Base-by-base conservation (phyloP, 2,888 invertebrate species). In the Caenorhabditis afra region DNA sequence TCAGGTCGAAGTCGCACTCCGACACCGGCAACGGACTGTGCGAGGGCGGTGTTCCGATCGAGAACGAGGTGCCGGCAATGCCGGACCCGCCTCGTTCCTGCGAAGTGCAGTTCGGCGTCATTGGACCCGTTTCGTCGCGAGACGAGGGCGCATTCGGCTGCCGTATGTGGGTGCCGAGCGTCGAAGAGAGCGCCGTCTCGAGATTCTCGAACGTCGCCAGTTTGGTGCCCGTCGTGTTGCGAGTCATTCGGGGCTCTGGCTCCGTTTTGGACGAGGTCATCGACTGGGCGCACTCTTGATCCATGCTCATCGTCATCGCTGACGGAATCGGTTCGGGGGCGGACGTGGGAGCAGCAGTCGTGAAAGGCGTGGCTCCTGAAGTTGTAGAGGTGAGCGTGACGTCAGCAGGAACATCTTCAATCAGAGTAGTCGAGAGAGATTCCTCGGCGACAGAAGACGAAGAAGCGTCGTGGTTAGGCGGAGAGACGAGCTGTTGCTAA, bases 131-230 rank as follows among this genome's bases (percentile, higher is more conserved):
- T 57, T 75, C 79, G 45, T 79, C 79, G 5, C 79, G 64, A 50
- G 79, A 79, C 47, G 75, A 66, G 52, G 79, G 79, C 16, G 75
- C 79, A 47, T 79, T 79, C 41, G 78, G 53, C 39, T 75, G 71
- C 11, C 76, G 59, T 45, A 82, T 61, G 16, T 77, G 66, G 20
- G 81, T 85, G 37, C 86, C 86, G 49, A 85, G 82, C 18, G 86
- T 86, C 39, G 80, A 83, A 45, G 76, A 79, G 14, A 86, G 57
- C 20, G 86, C 86, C 55, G 77, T 83, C 47, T 86, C 85, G 53
- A 86, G 73, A 65, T 81, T 79, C 23, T 78, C 84, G 41, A 82
- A 80, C 22, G 82, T 84, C 20, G 82, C 79, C 71, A 84, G 41
- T 18, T 79, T 75, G 41, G 75, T 75, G 55, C 73, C 75, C 1